Evolutionary conservation across 2,113 vertebrate species (phyloP), one percentile per base, ranked within the genome.

Genomic region (Drymodes brunneopygia): DNA sequence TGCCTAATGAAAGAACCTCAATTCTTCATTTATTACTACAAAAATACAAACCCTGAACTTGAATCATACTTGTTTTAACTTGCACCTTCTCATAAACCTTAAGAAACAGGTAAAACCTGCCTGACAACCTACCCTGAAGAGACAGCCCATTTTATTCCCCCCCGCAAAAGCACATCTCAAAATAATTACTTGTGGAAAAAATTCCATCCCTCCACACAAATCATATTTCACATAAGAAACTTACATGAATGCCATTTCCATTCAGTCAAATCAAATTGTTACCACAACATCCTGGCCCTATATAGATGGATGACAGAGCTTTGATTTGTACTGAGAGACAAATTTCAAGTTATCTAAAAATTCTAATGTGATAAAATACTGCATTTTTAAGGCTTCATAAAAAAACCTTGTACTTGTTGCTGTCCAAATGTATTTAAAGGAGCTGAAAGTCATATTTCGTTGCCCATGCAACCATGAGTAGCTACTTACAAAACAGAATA

Each of bases 151-250:
- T 44, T 14, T 44, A 14, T 45, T 44, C 42, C 42, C 15, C 42
- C 42, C 42, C 44, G 7, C 18, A 45, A 35, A 54, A 24, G 1
- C 9, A 36, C 0, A 1, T n/a, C 11, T 69, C 25, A 69, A 38
- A 71, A 15, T 45, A 80, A 53, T 36, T 51, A 33, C 15, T 28
- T 25, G 5, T 0, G 6, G 10, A 11, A 36, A 60, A 64, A 36
- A 54, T 10, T 10, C 33, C 22, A 84, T 9, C 13, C 50, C 18
- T 66, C 38, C 28, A 73, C 1, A 1, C 18, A 70, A 66, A 24
- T 3, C 0, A 0, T 17, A 33, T 40, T 78, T 79, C 51, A 80
- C 21, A 2, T 5, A 54, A 35, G 10, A 54, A 71, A 61, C 6
- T 33, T 65, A 21, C 10, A 53, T 8, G 3, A 90, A 53, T 22